Evolutionary conservation across 2,113 vertebrate genomes (phyloP).

Genomic region (Salvelinus alpinus): DNA sequence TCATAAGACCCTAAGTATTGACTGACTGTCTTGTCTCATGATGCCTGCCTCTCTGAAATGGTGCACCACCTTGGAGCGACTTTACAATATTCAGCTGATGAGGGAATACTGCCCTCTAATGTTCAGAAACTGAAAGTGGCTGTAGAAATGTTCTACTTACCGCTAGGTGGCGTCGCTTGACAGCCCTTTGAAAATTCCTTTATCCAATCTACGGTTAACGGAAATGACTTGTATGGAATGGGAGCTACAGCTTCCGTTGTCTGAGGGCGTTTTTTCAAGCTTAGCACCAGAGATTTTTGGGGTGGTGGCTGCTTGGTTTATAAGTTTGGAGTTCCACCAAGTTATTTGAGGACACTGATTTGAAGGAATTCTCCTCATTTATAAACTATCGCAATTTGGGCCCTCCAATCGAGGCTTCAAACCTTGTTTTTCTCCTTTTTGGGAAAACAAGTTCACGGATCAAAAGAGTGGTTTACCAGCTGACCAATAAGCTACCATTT

Average conservation of each 20-base stretch:
- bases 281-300: slow-evolving; percentile 44
- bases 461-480: slow-evolving; percentile 34
- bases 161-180: slow-evolving; percentile 22
- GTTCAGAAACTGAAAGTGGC: slow-evolving; percentile 15
- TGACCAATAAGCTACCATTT: slow-evolving; percentile 28
- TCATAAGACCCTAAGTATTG: too few species aligned
- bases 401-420: not conserved
- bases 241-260: slow-evolving; percentile 33
- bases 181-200: slow-evolving; percentile 1
- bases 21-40: too few species aligned
- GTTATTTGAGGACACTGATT: slow-evolving; percentile 1
- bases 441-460: not conserved
- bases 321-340: slow-evolving; percentile 47
- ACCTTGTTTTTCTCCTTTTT: not conserved
- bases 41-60: too few species aligned
- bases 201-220: slow-evolving; percentile 29
- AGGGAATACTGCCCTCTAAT: slow-evolving; percentile 39
- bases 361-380: not conserved
- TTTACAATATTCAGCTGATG: slow-evolving; percentile 1
- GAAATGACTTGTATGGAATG: slow-evolving; percentile 50
- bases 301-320: slow-evolving; percentile 60
- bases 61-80: too few species aligned
- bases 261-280: slow-evolving; percentile 60
- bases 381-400: slow-evolving; percentile 5
- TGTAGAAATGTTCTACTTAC: slow-evolving; percentile 1